Evolutionary conservation across 1,140 invertebrate genomes (phyloP).

Genomic region (Lordiphosa clarofinis): DNA sequence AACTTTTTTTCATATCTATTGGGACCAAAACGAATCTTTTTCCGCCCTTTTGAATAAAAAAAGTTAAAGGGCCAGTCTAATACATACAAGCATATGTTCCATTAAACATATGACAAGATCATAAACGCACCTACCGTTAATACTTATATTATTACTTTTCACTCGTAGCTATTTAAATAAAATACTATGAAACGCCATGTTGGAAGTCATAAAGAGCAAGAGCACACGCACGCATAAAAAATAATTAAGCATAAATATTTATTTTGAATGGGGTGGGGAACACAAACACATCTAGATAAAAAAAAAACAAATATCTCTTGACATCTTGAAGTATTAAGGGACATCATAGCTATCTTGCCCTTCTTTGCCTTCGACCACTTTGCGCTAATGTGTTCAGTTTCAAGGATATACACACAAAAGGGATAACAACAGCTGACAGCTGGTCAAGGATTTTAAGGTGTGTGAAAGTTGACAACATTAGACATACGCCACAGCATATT

Average conservation of each 20-base stretch:
- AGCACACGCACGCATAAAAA: conserved; percentile 16
- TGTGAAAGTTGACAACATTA: conserved; percentile 32
- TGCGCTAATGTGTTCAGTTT: conserved; percentile 52
- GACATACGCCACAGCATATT: conserved; percentile 55
- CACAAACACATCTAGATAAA: conserved; percentile 9
- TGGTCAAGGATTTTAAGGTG: conserved; percentile 66
- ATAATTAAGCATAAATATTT: conserved; percentile 55
- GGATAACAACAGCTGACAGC: conserved; percentile 36
- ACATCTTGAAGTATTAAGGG: conserved; percentile 1
- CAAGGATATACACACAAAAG: conserved; percentile 39
- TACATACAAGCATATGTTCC: too few relatives aligned
- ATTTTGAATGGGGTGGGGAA: conserved; percentile 12
- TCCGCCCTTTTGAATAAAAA: too few relatives aligned
- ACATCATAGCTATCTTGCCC: background rate
- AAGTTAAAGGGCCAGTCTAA: too few relatives aligned
- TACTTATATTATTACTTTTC: too few relatives aligned
- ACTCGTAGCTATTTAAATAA: conserved; percentile 19
- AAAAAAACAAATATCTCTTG: conserved; percentile 20
- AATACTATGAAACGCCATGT: conserved; percentile 56
- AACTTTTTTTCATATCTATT: too few relatives aligned
- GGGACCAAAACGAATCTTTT: too few relatives aligned
- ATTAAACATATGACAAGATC: too few relatives aligned
- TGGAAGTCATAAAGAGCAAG: conserved; percentile 38
- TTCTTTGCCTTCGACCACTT: conserved; percentile 25
- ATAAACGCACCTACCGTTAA: too few relatives aligned